Evolutionary conservation across 1,140 invertebrate species (phyloP), one percentile per base, ranked within the genome.

Genomic region (Hormaphis cornu): DNA sequence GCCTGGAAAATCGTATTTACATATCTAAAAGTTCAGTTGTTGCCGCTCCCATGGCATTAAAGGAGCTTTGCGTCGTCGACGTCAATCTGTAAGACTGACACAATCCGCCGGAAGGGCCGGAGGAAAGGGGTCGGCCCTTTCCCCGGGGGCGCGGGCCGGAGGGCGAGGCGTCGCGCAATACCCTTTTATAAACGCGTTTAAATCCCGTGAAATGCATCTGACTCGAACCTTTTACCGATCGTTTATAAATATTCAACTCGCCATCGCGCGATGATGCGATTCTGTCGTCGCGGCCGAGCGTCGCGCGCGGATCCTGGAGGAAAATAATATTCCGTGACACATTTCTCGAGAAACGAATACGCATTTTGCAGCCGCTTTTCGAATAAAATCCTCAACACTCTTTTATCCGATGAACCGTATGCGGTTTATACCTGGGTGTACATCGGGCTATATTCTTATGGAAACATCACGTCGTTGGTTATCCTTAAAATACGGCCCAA

Each of bases 1-100:
- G n/a, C n/a, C n/a, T n/a, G n/a, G 61, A 24, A 48, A 50, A 66
- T 66, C 61, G 40, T 66, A 66, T 66, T 66, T 66, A 48, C 61
- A 66, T 66, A 66, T 66, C 61, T 66, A 66, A 66, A 66, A 66
- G 61, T 66, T 66, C 61, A 66, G 61, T 66, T 66, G 61, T 66
- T 66, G 50, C 61, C 40, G 61, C 61, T 66, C 61, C 61, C 61
- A 66, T 50, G 61, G 61, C 44, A 66, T 66, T 66, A 66, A 35
- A 42, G 33, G 50, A 66, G 61, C 61, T 66, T 66, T 50, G 44
- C 61, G n/a, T n/a, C n/a, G n/a, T n/a, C n/a, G n/a, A n/a, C 61
- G 61, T 66, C 61, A 66, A 66, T 66, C 61, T 50, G 14, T 40
- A 66, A 66, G 61, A 66, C 61, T 50, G 44, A 16, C 61, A 50